A percentile compares a stretch with the other conserved stretches of the same genome.
Evolutionary conservation across 2,797 vertebrate species (phyloP).

Genomic region (Garrulus glandarius): DNA sequence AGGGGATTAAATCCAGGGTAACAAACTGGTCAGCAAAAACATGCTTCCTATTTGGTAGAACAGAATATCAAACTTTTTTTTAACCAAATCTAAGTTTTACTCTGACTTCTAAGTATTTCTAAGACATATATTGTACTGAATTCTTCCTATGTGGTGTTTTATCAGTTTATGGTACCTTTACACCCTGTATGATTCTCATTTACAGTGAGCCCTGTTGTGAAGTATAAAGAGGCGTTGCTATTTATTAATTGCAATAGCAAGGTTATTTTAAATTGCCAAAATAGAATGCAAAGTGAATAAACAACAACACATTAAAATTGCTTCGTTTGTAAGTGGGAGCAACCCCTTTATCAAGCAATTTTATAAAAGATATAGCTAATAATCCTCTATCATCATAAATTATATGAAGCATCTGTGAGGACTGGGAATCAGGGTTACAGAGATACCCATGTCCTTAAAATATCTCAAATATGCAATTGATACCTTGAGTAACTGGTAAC

Average conservation of each 20-base stretch:
- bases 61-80: not conserved
- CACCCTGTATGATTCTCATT: not conserved
- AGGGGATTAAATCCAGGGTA: not conserved
- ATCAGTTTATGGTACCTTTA: not conserved
- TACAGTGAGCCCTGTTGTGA: not conserved
- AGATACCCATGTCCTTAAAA: not conserved
- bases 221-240: fast-evolving
- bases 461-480: not conserved
- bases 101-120: not conserved
- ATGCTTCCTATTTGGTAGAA: not conserved
- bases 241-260: not conserved
- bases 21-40: not conserved
- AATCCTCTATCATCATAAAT: not conserved
- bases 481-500: not conserved
- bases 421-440: not conserved
- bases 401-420: not conserved
- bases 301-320: not conserved
- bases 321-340: not conserved
- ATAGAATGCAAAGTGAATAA: not conserved
- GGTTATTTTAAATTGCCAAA: not conserved
- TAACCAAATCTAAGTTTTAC: not conserved
- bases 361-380: not conserved
- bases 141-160: not conserved
- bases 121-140: not conserved
- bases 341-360: not conserved